phyloP scores from a whole-genome alignment of 2,888 invertebrate genomes.

The Sylvicola cinctus region DNA sequence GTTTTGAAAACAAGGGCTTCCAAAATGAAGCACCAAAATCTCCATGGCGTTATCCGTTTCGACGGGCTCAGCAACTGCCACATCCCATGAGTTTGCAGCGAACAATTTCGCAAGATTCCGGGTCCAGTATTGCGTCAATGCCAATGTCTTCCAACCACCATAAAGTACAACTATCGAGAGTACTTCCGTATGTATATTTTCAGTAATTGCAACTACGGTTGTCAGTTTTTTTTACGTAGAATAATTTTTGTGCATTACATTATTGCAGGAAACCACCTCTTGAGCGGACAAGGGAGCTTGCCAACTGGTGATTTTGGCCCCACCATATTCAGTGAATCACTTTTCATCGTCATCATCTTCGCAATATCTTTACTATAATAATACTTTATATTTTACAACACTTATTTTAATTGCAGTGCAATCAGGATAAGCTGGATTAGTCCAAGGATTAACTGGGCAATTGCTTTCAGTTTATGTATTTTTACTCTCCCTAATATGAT shows the following conservation, averaged over 20 bases:
- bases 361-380: not conserved
- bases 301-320: constrained; percentile 18
- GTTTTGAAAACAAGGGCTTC: constrained; percentile 47
- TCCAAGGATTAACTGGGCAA: too few relatives aligned
- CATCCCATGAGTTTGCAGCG: constrained; percentile 29
- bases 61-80: constrained; percentile 15
- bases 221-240: too few relatives aligned
- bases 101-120: constrained; percentile 34
- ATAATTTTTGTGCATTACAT: not conserved
- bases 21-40: constrained; percentile 46
- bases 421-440: too few relatives aligned
- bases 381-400: not conserved
- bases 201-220: too few relatives aligned
- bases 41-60: constrained; percentile 50
- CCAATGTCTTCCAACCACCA: constrained; percentile 14
- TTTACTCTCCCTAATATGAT: too few relatives aligned
- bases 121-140: constrained; percentile 34
- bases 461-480: too few relatives aligned
- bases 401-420: not conserved
- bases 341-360: not conserved
- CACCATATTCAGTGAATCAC: too few relatives aligned
- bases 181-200: constrained; percentile 23
- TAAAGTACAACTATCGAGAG: constrained; percentile 21
- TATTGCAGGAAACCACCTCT: constrained; percentile 21
- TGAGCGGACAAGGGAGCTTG: constrained; percentile 21